A percentile compares a stretch with the other conserved stretches of the same genome.
phyloP scores from a whole-genome alignment of 2,888 invertebrate species.

The Aphodius granarius region DNA sequence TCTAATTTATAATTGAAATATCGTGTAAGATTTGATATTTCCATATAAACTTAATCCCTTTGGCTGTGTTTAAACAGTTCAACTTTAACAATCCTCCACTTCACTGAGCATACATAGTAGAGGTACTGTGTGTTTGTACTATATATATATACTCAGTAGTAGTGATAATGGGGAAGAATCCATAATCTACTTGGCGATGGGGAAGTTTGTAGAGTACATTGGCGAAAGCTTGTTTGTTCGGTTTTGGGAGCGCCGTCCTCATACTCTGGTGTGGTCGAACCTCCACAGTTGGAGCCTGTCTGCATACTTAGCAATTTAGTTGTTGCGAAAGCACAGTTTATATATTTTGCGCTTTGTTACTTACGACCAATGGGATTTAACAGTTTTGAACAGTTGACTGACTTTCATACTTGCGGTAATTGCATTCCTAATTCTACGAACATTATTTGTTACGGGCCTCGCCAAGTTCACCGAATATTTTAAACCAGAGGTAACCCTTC shows the following conservation, averaged over 20 bases:
- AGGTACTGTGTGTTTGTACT: background rate
- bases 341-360: background rate
- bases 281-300: background rate
- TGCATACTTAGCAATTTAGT: background rate
- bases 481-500: background rate
- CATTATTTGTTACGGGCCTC: background rate
- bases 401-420: constrained; percentile 7
- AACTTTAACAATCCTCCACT: background rate
- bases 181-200: background rate
- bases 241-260: background rate
- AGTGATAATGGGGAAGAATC: background rate
- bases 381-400: constrained; percentile 3
- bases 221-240: background rate
- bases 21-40: too few species aligned
- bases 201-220: background rate
- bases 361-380: background rate
- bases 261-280: background rate
- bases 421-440: constrained; percentile 5
- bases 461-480: background rate
- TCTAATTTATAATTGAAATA: too few species aligned
- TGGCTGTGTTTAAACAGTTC: background rate
- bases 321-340: background rate
- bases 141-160: background rate
- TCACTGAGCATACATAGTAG: background rate
- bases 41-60: too few species aligned